Evolutionary conservation across 2,113 vertebrate species (phyloP).

Genomic region (Himantopus leucocephalus): DNA sequence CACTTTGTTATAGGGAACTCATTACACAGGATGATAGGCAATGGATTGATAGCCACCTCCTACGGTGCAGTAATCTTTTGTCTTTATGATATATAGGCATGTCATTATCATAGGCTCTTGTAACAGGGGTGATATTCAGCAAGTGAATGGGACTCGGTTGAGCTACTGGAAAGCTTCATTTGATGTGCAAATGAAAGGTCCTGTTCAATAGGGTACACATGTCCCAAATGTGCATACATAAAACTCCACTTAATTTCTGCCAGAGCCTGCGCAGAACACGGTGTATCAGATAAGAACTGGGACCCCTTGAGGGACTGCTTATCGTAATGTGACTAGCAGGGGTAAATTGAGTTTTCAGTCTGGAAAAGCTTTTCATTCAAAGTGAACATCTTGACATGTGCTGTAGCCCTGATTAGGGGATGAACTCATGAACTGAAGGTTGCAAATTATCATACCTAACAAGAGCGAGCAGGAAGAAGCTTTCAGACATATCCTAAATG

Average conservation of each 20-base stretch:
- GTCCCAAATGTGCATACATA: not conserved
- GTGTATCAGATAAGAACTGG: slow-evolving; percentile 34
- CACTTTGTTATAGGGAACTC: not conserved
- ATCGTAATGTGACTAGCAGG: slow-evolving; percentile 33
- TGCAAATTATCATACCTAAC: not conserved
- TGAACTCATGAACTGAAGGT: not conserved
- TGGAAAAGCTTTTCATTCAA: slow-evolving; percentile 42
- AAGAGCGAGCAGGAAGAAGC: not conserved
- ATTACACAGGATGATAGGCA: not conserved
- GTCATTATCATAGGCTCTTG: not conserved
- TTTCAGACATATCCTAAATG: not conserved
- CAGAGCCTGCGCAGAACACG: not conserved
- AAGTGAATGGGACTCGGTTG: not conserved
- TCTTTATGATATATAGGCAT: not conserved
- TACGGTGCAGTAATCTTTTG: not conserved
- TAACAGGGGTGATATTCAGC: not conserved
- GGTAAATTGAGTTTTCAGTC: slow-evolving; percentile 53
- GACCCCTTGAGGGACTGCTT: slow-evolving; percentile 9
- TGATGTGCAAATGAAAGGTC: slow-evolving; percentile 42
- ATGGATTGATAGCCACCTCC: slow-evolving; percentile 2
- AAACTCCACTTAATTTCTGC: slow-evolving; percentile 27
- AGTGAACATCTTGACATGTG: not conserved
- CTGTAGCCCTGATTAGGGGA: not conserved
- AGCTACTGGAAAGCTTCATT: not conserved
- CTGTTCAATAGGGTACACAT: slow-evolving; percentile 6